Base-by-base conservation (phyloP, 2,113 vertebrate genomes). In the Hippopotamus amphibius region DNA sequence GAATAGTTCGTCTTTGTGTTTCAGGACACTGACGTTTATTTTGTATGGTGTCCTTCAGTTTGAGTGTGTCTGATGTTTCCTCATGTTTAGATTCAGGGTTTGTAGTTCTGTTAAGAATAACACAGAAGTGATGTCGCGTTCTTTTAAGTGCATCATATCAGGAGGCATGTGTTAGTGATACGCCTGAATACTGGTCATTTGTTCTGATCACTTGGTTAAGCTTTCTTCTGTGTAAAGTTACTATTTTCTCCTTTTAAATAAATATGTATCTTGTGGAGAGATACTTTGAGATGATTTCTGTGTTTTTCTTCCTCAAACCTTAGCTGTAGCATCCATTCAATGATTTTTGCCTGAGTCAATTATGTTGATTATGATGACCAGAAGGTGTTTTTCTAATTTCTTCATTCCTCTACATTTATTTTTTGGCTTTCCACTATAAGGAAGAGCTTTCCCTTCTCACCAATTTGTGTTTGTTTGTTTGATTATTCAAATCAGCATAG, bases 51-150 rank as follows among this genome's bases (percentile, higher is more conserved):
- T 74, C 19, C 17, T 65, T 90, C 5, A 46, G 22, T 71, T 77
- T 82, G 72, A 4, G 15, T 89, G 88, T 91, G 21, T 95, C 11
- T 68, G 4, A 10, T 71, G 48, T 57, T 97, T 81, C 48, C 26
- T 92, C 7, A 6, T 48, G 48, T 22, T 59, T 72, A 81, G 61
- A 69, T 82, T 92, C 12, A 65, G 30, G 15, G 28, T 71, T 94
- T 68, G 53, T 71, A 46, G 13, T 96, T 93, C 19, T 28, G 22
- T 89, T 96, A 96, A 24, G 74, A 93, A n/a, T 53, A 79, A 81
- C 37, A 90, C n/a, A 65, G 26, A 84, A 68, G 13, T 66, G 33
- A 41, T 72, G 28, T 43, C 86, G 13, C 68, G 1, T 88, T 95
- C 53, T 86, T 88, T 57, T 63, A 37, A 77, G 66, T 92, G 30